Percentiles rank a stretch among this genome's conserved stretches.
phyloP scores from a whole-genome alignment of 2,888 invertebrate species.

The Gari tellinella region DNA sequence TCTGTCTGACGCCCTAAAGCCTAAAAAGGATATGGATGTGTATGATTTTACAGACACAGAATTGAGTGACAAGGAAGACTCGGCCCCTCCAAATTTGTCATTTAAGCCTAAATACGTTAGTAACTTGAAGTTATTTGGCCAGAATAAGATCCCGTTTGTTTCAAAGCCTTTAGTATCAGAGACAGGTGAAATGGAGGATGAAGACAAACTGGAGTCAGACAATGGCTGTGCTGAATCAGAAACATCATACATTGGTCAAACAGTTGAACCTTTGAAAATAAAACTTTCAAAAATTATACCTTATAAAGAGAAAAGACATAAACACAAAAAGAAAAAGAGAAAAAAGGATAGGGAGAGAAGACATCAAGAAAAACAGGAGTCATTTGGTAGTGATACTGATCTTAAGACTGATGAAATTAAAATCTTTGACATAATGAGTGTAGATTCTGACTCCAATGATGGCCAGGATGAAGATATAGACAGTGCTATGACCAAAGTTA shows the following conservation, averaged over 20 bases:
- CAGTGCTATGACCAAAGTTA: slow-evolving; percentile 1
- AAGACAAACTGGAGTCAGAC: slow-evolving; percentile 6
- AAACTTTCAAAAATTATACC: slow-evolving; percentile 55
- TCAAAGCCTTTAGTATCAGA: slow-evolving; percentile 34
- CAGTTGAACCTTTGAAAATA: slow-evolving; percentile 59
- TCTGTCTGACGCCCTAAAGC: background rate
- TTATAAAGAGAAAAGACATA: slow-evolving; percentile 55
- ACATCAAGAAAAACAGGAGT: slow-evolving; percentile 9
- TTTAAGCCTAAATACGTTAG: slow-evolving; percentile 57
- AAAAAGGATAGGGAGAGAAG: slow-evolving; percentile 48
- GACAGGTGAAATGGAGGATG: background rate
- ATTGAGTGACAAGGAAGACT: slow-evolving; percentile 51
- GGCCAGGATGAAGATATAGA: slow-evolving; percentile 28
- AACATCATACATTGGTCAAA: slow-evolving; percentile 46
- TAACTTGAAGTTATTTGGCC: slow-evolving; percentile 36
- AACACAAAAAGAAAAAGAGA: slow-evolving; percentile 57
- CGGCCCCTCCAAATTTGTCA: slow-evolving; percentile 30
- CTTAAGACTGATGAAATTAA: slow-evolving; percentile 2
- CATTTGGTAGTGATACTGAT: background rate
- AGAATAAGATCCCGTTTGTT: slow-evolving; percentile 38
- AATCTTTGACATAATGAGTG: background rate
- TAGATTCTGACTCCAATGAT: slow-evolving; percentile 31
- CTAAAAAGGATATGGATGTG: slow-evolving; percentile 49
- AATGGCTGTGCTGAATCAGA: slow-evolving; percentile 18
- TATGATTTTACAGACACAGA: slow-evolving; percentile 58